Percentiles rank a stretch among this genome's conserved stretches.
Conservation (phyloP, 2,113 vertebrate species). For the Spilogale gracilis region DNA sequence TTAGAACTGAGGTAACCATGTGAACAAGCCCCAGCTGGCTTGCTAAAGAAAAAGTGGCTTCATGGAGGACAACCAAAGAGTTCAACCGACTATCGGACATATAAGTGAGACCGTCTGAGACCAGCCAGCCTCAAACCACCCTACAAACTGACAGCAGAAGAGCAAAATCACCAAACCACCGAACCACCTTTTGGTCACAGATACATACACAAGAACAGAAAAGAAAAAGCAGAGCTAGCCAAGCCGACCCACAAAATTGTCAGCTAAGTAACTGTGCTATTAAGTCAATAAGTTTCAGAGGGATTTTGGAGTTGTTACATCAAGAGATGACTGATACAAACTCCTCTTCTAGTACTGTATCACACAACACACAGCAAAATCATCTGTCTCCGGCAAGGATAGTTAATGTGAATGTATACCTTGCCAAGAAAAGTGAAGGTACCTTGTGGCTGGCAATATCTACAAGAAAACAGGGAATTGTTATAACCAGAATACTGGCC, state of each 20-base stretch:
- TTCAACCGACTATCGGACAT: neutral
- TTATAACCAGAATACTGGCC: neutral
- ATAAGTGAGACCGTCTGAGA: neutral
- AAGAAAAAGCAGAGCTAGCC: neutral
- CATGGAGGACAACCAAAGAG: neutral
- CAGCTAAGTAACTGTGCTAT: neutral
- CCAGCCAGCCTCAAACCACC: neutral
- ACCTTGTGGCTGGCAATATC: neutral
- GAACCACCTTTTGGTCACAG: neutral
- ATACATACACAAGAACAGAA: neutral
- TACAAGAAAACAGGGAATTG: neutral
- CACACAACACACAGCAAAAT: neutral
- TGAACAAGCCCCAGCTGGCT: neutral
- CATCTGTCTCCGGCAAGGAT: neutral
- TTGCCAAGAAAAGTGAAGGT: neutral
- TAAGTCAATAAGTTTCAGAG: neutral
- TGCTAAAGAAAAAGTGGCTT: neutral
- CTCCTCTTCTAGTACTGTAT: neutral
- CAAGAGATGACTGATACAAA: neutral
- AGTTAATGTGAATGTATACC: neutral
- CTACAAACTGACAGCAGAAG: neutral
- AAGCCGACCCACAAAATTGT: neutral
- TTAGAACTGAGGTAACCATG: neutral
- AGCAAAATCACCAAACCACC: neutral
- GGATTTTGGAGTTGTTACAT: neutral